phyloP scores from a whole-genome alignment of 2,888 invertebrate genomes.

The Melolontha melolontha region DNA sequence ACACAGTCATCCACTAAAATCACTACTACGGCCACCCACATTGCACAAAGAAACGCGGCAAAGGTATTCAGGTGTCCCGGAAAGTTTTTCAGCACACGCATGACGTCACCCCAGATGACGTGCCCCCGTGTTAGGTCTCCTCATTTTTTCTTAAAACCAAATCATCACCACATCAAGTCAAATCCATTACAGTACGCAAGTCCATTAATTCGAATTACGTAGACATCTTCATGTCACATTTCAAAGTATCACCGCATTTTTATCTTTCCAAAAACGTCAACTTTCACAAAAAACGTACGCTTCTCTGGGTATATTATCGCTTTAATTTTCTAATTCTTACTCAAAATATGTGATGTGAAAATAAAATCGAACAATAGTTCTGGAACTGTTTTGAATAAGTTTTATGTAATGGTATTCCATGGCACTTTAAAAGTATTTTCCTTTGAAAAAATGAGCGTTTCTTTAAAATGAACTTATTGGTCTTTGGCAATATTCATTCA shows the following conservation, averaged over 20 bases:
- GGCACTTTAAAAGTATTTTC: background rate
- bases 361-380: conserved; percentile 1
- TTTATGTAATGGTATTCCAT: conserved; percentile 12
- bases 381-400: background rate
- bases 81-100: conserved; percentile 60
- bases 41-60: conserved; percentile 58
- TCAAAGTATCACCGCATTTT: conserved; percentile 29
- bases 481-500: conserved; percentile 18
- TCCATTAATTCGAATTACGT: background rate
- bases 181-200: conserved; percentile 9
- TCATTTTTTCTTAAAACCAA: conserved; percentile 18
- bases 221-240: conserved; percentile 10
- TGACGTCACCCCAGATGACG: conserved; percentile 61
- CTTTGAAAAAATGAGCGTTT: too few species aligned
- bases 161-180: conserved; percentile 16
- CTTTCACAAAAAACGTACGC: too few species aligned
- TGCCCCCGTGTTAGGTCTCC: conserved; percentile 32
- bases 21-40: conserved; percentile 70
- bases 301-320: background rate
- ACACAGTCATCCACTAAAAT: conserved; percentile 69
- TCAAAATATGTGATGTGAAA: conserved; percentile 10
- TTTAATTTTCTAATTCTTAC: conserved; percentile 8
- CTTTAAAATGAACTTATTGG: conserved; percentile 2
- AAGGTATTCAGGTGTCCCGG: conserved; percentile 59
- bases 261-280: background rate